Percentiles rank a stretch among this genome's conserved stretches.
Evolutionary conservation across 2,888 invertebrate species (phyloP).

Genomic region (Lasioglossum calceatum): DNA sequence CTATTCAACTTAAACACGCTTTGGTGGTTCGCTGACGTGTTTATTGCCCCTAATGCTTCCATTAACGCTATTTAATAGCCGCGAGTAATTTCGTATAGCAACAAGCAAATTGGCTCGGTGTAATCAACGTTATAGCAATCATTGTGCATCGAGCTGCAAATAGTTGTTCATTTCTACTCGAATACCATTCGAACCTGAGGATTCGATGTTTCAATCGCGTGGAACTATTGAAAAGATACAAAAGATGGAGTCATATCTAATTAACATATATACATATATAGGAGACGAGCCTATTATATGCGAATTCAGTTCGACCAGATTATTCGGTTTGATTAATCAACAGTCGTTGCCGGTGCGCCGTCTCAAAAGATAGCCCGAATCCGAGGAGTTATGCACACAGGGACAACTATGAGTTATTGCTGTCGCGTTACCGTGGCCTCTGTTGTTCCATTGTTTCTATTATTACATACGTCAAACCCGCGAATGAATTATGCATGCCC

Average conservation of each 20-base stretch:
- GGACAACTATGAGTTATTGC: constrained; percentile 58
- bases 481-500: constrained; percentile 54
- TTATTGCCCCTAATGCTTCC: background rate
- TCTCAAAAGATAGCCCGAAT: constrained; percentile 55
- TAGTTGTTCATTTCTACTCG: background rate
- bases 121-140: background rate
- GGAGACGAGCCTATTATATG: constrained; percentile 34
- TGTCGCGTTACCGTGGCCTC: constrained; percentile 60
- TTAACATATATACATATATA: no score
- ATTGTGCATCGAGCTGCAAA: background rate
- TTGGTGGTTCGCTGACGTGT: background rate
- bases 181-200: background rate
- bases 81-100: background rate
- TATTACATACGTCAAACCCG: constrained; percentile 61
- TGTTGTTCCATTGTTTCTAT: constrained; percentile 65
- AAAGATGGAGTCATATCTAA: no score
- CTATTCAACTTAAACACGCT: background rate
- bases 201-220: no score
- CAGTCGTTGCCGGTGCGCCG: constrained; percentile 36
- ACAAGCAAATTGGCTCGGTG: background rate
- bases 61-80: background rate
- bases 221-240: no score
- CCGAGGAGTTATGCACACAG: constrained; percentile 51
- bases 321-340: constrained; percentile 61
- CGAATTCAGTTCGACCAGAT: constrained; percentile 54